These are phyloP conservation scores for Brachyptera putata DNA, from an alignment of 2,888 invertebrate genomes.

Conservation along the genomic window DNA sequence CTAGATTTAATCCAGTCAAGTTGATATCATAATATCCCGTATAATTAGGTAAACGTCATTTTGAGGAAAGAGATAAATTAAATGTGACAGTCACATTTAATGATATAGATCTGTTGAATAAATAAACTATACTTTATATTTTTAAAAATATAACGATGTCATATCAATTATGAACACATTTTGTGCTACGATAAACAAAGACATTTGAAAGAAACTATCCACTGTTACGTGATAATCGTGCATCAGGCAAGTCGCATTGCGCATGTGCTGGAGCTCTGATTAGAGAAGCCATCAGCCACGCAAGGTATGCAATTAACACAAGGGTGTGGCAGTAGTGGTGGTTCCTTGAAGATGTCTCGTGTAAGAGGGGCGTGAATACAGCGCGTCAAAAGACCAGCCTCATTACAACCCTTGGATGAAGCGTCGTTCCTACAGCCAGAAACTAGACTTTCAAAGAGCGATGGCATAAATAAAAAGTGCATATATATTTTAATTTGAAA, in stretches of 20 bases:
- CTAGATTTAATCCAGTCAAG: too few relatives aligned
- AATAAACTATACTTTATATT: too few relatives aligned
- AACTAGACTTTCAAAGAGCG: too few relatives aligned
- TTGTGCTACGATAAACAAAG: too few relatives aligned
- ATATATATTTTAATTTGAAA: constrained; percentile 12
- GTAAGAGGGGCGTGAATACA: background rate
- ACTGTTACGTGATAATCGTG: background rate
- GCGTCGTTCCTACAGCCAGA: background rate
- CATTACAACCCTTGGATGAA: background rate
- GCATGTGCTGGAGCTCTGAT: constrained; percentile 1
- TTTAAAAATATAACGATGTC: too few relatives aligned
- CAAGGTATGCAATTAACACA: constrained; percentile 28
- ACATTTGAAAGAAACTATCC: background rate
- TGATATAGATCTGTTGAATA: too few relatives aligned
- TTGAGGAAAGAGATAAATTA: too few relatives aligned
- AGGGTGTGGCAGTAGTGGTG: constrained; percentile 16
- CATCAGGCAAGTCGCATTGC: background rate
- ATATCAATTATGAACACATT: too few relatives aligned
- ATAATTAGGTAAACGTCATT: too few relatives aligned
- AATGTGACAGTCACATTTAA: too few relatives aligned
- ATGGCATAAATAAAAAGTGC: constrained; percentile 6
- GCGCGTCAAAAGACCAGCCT: background rate
- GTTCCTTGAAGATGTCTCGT: background rate
- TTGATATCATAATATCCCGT: too few relatives aligned
- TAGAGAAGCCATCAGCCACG: constrained; percentile 17